Conservation (phyloP, 2,113 vertebrate genomes). For the Polyodon spathula region DNA sequence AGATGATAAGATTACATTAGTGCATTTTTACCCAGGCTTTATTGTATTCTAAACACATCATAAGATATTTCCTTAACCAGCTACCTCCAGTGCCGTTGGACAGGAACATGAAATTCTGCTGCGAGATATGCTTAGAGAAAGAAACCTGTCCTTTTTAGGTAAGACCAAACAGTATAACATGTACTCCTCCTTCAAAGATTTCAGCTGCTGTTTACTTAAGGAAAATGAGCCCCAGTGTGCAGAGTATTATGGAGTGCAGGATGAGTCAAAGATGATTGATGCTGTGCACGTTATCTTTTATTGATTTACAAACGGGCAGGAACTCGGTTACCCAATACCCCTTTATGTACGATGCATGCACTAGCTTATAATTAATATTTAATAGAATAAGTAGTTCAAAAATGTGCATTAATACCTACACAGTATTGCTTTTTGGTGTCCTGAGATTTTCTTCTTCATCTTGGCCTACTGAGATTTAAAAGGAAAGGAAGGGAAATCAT, state of each 20-base stretch:
- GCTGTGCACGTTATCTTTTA: slow-evolving; percentile 58
- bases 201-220: slow-evolving; percentile 33
- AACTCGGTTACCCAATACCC: slow-evolving; percentile 63
- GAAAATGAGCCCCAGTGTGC: slow-evolving; percentile 17
- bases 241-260: slow-evolving; percentile 36
- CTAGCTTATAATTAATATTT: slow-evolving; percentile 75
- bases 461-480: slow-evolving; percentile 51
- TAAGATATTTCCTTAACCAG: slow-evolving; percentile 57
- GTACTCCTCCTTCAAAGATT: neutral
- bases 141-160: slow-evolving; percentile 89
- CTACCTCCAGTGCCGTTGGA: slow-evolving; percentile 72
- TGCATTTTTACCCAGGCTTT: neutral
- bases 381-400: slow-evolving; percentile 74
- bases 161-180: slow-evolving; percentile 38
- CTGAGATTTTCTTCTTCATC: slow-evolving; percentile 63
- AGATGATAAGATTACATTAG: neutral
- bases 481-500: slow-evolving; percentile 56
- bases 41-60: neutral
- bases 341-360: slow-evolving; percentile 51
- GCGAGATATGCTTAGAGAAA: slow-evolving; percentile 78
- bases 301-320: slow-evolving; percentile 68
- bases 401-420: slow-evolving; percentile 64
- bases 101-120: slow-evolving; percentile 89
- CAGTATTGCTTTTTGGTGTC: slow-evolving; percentile 58
- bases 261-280: slow-evolving; percentile 56